Evolutionary conservation across 2,888 invertebrate species (phyloP), one percentile per base, ranked within the genome.

Genomic region (Tenthredo livida): DNA sequence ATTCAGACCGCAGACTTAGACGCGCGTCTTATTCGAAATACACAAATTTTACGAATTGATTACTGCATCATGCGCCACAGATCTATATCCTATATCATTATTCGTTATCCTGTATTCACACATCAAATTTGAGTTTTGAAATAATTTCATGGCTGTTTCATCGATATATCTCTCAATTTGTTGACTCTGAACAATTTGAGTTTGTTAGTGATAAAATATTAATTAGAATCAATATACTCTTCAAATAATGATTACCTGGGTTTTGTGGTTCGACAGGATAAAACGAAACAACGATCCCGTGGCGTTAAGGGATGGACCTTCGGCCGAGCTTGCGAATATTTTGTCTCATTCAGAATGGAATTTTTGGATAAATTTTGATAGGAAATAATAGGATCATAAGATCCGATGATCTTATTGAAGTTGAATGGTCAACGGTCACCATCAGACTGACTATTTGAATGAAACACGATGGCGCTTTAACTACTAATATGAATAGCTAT

Each of bases 401-500:
- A 70, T 47, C 25, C n/a, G 12, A 47, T 40, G 83, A 29, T 47
- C 67, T 29, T 70, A 25, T 65, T 29, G 67, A 67, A 25, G 70
- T 70, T 83, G 33, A 67, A 67, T 67, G 85, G 70, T 37, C 91
- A 89, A 88, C 90, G 90, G 89, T 87, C 89, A 88, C 90, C 87
- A 89, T 88, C 89, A 87, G 88, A 93, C 92, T 93, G 92, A 89
- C 92, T 90, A 90, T 88, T 89, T 87, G 88, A 89, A 90, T 89
- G 89, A 89, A 84, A 89, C 89, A 89, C 87, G 90, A 89, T 90
- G 90, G 91, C 90, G 89, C 88, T 83, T 25, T 67, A 70, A 50
- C 83, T 33, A 67, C 37, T 91, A 90, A 70, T 83, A 70, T 85
- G 29, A 47, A 67, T 84, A 67, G 15, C 67, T 84, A 43, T 72